Evolutionary conservation across 2,888 invertebrate species (phyloP).

Genomic region (Lycocerus yunnanus): DNA sequence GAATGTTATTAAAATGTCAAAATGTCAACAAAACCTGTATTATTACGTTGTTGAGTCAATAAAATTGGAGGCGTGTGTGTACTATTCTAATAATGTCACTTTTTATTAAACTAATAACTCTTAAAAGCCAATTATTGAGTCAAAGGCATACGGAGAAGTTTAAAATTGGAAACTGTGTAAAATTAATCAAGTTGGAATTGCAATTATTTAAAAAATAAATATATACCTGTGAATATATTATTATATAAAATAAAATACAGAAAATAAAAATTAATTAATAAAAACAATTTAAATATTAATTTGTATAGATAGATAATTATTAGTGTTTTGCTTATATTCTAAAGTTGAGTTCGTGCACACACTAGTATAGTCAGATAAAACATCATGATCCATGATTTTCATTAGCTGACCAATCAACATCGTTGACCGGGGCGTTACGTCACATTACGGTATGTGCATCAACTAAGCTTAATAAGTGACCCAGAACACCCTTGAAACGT

Average conservation of each 20-base stretch:
- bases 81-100: conserved; percentile 9
- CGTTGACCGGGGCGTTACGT: background rate
- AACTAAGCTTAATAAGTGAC: background rate
- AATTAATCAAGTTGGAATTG: background rate
- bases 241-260: background rate
- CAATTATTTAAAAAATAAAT: background rate
- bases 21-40: conserved; percentile 11
- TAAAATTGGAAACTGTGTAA: background rate
- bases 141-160: background rate
- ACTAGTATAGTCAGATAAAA: background rate
- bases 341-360: background rate
- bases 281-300: background rate
- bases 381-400: background rate
- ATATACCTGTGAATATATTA: too few relatives aligned
- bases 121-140: conserved; percentile 11
- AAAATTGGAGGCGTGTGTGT: conserved; percentile 10
- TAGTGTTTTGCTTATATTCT: background rate
- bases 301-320: too few relatives aligned
- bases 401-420: background rate
- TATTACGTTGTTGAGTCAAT: conserved; percentile 13
- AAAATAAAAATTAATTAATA: background rate
- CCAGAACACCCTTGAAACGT: background rate
- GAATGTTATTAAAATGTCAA: conserved; percentile 20
- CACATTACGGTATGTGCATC: background rate
- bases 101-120: conserved; percentile 7